These are phyloP conservation scores for Spea bombifrons DNA, from an alignment of 2,113 vertebrate species.

Conservation along the genomic window DNA sequence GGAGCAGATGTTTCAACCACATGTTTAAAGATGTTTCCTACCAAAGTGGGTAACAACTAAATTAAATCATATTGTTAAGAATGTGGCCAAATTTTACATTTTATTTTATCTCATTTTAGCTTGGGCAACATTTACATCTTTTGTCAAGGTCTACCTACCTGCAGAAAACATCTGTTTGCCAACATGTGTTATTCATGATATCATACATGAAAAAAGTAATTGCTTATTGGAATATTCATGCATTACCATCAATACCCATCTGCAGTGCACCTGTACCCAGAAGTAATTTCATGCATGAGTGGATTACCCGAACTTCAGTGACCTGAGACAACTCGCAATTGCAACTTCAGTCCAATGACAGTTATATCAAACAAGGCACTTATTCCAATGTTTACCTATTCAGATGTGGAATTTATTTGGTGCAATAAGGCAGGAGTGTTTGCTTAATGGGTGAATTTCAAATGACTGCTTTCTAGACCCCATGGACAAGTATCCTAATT, in stretches of 20 bases:
- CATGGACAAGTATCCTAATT: too few relatives aligned
- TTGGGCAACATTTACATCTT: not conserved
- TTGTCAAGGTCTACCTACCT: conserved; percentile 38
- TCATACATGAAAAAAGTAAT: conserved; percentile 54
- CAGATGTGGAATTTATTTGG: not conserved
- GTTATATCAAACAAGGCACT: not conserved
- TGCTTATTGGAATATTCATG: conserved; percentile 61
- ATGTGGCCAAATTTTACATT: not conserved
- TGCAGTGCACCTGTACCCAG: not conserved
- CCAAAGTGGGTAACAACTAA: too few relatives aligned
- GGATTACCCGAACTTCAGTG: not conserved
- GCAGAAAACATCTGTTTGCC: conserved; percentile 45
- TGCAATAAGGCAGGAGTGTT: too few relatives aligned
- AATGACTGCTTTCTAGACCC: too few relatives aligned
- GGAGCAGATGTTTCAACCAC: too few relatives aligned
- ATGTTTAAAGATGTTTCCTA: too few relatives aligned
- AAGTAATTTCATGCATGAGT: conserved; percentile 22
- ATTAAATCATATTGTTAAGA: not conserved
- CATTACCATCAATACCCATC: conserved; percentile 47
- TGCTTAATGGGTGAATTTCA: too few relatives aligned
- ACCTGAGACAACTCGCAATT: not conserved
- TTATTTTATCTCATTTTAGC: not conserved
- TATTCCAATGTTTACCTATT: not conserved
- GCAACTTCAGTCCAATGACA: not conserved
- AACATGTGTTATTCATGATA: conserved; percentile 43